These are phyloP conservation scores for Camelus dromedarius DNA, from an alignment of 2,113 vertebrate species.

Conservation along the genomic window DNA sequence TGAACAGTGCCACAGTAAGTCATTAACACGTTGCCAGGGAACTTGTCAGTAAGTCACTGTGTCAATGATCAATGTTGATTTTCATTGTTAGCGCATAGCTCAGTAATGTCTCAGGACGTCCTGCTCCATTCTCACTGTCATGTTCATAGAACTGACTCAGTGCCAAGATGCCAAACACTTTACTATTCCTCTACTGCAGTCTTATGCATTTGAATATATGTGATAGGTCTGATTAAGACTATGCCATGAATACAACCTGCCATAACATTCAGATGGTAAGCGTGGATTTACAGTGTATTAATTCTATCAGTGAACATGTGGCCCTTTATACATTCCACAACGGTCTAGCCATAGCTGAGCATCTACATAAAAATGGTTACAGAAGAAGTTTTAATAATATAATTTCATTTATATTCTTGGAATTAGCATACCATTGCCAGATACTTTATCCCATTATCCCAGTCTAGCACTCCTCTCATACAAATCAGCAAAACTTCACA, in stretches of 20 bases:
- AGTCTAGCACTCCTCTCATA: not conserved
- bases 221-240: not conserved
- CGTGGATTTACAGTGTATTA: not conserved
- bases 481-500: not conserved
- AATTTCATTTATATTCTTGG: slow-evolving; percentile 29
- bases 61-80: not conserved
- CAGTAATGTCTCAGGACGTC: not conserved
- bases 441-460: not conserved
- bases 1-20: not conserved
- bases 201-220: not conserved
- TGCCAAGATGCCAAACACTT: not conserved
- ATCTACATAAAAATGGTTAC: not conserved
- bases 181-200: not conserved
- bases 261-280: not conserved
- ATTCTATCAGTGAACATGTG: not conserved
- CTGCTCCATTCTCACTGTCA: not conserved
- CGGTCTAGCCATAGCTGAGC: not conserved
- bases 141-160: not conserved
- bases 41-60: not conserved
- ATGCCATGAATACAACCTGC: not conserved
- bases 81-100: not conserved
- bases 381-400: not conserved
- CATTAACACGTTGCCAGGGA: slow-evolving; percentile 42
- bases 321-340: not conserved
- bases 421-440: not conserved